Evolutionary conservation across 1,140 invertebrate species (phyloP), one percentile per base, ranked within the genome.

Genomic region (Hydropsyche tenuis): DNA sequence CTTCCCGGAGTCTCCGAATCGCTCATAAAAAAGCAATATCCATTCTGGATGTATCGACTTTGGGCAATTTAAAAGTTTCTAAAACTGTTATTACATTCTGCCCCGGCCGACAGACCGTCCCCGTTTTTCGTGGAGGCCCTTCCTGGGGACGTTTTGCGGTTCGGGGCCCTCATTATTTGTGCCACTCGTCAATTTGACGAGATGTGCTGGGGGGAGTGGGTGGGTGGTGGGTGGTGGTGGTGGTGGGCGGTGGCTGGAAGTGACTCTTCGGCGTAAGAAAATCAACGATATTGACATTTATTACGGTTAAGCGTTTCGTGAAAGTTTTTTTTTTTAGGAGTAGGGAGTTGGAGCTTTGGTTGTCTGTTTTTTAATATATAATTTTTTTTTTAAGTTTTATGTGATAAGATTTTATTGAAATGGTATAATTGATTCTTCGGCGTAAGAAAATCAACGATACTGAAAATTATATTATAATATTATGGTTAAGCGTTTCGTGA

Each of bases 51-150:
- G 75, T 77, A 77, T 77, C 75, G 75, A 74, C 75, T 74, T 76
- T 74, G 43, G 30, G 75, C 75, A 77, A 77, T 77, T 77, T 77
- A 74, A 77, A 77, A 77, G 73, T 77, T 77, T 74, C 70, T 77
- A 74, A 77, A 72, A 73, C 69, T 77, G 75, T 77, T 77, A 74
- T 77, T 74, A 77, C 70, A 73, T 71, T 65, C 70, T 74, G 6
- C 72, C 69, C 16, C 51, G 42, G 37, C 72, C 42, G 11, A 37
- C 71, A 25, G 3, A 56, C 16, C 63, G 14, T 48, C 63, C 56
- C 22, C 56, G 9, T 37, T 37, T 37, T 9, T 9, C 30, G 3
- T 37, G 30, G 30, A 9, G 30, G 30, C 30, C 30, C 3, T 4
- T 37, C 30, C 9, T 37, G 30, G 30, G 30, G 56, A 9, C 2